Evolutionary conservation across 2,888 invertebrate genomes (phyloP).

Genomic region (Mimas tiliae): DNA sequence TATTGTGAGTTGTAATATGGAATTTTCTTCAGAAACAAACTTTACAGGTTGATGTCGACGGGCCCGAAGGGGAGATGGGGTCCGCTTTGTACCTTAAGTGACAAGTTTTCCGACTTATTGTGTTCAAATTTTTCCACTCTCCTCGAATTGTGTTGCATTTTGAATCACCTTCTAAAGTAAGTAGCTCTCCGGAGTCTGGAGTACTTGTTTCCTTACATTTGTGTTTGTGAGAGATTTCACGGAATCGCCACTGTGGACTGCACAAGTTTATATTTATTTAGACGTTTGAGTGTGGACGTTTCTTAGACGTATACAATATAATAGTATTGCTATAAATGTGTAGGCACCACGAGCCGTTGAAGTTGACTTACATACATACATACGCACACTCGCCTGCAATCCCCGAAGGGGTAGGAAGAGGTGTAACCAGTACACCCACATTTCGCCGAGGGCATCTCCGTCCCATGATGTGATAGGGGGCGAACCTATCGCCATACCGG

Average conservation of each 20-base stretch:
- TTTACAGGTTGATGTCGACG: neutral
- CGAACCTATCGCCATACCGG: too few species aligned
- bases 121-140: conserved; percentile 35
- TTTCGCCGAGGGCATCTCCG: too few species aligned
- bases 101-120: conserved; percentile 44
- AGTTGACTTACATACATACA: too few species aligned
- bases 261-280: neutral
- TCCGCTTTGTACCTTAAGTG: conserved; percentile 37
- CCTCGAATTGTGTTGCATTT: conserved; percentile 15
- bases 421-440: too few species aligned
- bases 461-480: too few species aligned
- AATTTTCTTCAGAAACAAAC: neutral
- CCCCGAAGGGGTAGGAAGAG: too few species aligned
- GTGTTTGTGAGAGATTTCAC: neutral
- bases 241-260: neutral
- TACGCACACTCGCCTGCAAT: too few species aligned
- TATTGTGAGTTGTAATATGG: neutral
- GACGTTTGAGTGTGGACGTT: neutral
- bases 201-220: neutral
- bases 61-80: neutral
- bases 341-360: too few species aligned
- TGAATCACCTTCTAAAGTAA: neutral
- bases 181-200: neutral
- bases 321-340: too few species aligned
- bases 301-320: neutral